These are phyloP conservation scores for Heteronetta atricapilla DNA, from an alignment of 2,113 vertebrate genomes.

Conservation along the genomic window DNA sequence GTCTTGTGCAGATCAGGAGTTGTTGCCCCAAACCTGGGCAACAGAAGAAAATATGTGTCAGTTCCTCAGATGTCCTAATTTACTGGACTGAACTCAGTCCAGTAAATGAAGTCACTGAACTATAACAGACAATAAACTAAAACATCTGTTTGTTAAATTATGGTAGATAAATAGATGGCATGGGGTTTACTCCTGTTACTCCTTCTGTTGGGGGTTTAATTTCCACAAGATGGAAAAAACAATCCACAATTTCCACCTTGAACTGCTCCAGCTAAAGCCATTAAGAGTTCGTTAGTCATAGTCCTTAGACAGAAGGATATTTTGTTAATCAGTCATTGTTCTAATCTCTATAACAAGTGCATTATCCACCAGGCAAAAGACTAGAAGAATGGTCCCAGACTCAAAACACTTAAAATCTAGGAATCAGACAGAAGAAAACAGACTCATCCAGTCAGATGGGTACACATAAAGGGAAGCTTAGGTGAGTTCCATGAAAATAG, in stretches of 20 bases:
- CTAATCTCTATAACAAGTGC: not conserved
- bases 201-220: not conserved
- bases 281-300: conserved; percentile 7
- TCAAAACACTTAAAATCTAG: not conserved
- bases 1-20: not conserved
- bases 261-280: not conserved
- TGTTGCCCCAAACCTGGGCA: not conserved
- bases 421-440: conserved; percentile 15
- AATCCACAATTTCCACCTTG: too few relatives aligned
- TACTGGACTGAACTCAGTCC: not conserved
- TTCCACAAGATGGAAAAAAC: not conserved
- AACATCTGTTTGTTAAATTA: not conserved
- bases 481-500: not conserved
- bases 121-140: not conserved
- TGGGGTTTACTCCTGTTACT: not conserved
- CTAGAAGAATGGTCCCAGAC: not conserved
- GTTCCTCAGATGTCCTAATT: not conserved
- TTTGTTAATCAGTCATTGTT: conserved; percentile 29
- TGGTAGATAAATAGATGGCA: not conserved
- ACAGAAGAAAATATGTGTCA: not conserved
- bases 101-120: not conserved
- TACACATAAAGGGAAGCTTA: not conserved
- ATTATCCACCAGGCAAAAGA: not conserved
- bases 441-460: not conserved
- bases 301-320: not conserved